Conservation (phyloP, 2,888 invertebrate species). For the Synergus itoensis region DNA sequence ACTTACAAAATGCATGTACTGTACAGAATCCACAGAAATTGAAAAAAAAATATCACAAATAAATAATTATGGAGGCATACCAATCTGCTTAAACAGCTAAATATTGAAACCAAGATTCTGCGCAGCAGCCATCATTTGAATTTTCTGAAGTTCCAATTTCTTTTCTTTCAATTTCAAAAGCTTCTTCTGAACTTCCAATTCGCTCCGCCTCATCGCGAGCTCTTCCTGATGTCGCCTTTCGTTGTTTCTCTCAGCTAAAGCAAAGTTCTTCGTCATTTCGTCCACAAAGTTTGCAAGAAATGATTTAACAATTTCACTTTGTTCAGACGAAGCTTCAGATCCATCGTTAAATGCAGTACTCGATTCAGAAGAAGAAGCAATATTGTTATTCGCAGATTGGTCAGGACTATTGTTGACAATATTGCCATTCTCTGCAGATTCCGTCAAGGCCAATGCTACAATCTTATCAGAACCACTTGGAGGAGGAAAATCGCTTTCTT, state of each 20-base stretch:
- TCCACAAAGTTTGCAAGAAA: slow-evolving; percentile 57
- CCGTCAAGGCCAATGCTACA: neutral
- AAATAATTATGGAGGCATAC: neutral
- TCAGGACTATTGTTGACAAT: slow-evolving; percentile 43
- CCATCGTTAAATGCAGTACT: slow-evolving; percentile 12
- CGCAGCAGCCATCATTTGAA: slow-evolving; percentile 54
- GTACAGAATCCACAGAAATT: neutral
- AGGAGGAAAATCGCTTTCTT: slow-evolving; percentile 61
- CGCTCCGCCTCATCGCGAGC: slow-evolving; percentile 55
- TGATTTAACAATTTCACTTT: slow-evolving; percentile 43
- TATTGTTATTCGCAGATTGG: slow-evolving; percentile 1
- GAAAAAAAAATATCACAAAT: neutral
- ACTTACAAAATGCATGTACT: neutral
- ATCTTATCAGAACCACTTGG: slow-evolving; percentile 51
- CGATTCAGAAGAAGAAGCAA: neutral
- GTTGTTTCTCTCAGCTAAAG: slow-evolving; percentile 54
- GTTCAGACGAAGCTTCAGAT: slow-evolving; percentile 37
- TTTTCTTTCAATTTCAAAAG: slow-evolving; percentile 58
- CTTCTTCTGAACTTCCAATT: slow-evolving; percentile 59
- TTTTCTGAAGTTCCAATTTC: slow-evolving; percentile 56
- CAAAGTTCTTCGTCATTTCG: slow-evolving; percentile 62
- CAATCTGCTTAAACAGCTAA: neutral
- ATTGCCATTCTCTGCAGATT: neutral
- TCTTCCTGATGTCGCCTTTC: slow-evolving; percentile 62
- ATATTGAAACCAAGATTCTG: slow-evolving; percentile 39